phyloP scores from a whole-genome alignment of 1,140 invertebrate genomes.

The Tetragnatha versicolor region DNA sequence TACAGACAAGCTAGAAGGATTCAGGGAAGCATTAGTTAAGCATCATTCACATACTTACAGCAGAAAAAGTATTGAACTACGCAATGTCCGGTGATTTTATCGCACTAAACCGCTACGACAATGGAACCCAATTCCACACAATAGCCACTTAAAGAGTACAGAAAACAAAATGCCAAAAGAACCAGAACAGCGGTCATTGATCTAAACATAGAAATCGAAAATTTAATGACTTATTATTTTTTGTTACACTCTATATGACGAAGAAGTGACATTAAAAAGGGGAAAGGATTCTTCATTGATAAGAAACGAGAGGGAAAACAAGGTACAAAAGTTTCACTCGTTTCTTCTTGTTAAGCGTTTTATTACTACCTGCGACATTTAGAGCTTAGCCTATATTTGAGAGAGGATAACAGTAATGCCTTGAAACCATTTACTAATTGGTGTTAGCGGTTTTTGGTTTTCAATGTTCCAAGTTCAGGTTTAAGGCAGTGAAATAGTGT shows the following conservation, averaged over 20 bases:
- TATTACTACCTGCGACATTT: too few relatives aligned
- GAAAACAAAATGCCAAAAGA: background rate
- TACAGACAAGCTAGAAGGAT: too few relatives aligned
- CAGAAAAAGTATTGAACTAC: too few relatives aligned
- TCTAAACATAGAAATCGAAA: conserved; percentile 3
- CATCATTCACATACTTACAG: too few relatives aligned
- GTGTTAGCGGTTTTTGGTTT: too few relatives aligned
- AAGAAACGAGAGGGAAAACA: background rate
- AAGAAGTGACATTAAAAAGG: background rate
- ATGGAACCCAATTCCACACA: conserved; percentile 11
- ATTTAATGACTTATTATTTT: background rate
- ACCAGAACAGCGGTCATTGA: background rate
- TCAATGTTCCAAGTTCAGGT: too few relatives aligned
- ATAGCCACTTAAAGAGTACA: background rate
- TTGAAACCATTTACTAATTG: too few relatives aligned
- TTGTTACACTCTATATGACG: background rate
- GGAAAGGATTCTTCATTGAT: conserved; percentile 13
- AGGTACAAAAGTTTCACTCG: background rate
- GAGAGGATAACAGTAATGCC: too few relatives aligned
- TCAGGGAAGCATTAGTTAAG: too few relatives aligned
- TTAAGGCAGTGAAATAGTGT: too few relatives aligned
- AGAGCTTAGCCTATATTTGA: too few relatives aligned
- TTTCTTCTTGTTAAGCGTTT: background rate
- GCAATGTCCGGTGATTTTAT: background rate
- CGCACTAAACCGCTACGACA: background rate